Conservation (phyloP, 1,140 invertebrate genomes). For the Oncopeltus fasciatus region DNA sequence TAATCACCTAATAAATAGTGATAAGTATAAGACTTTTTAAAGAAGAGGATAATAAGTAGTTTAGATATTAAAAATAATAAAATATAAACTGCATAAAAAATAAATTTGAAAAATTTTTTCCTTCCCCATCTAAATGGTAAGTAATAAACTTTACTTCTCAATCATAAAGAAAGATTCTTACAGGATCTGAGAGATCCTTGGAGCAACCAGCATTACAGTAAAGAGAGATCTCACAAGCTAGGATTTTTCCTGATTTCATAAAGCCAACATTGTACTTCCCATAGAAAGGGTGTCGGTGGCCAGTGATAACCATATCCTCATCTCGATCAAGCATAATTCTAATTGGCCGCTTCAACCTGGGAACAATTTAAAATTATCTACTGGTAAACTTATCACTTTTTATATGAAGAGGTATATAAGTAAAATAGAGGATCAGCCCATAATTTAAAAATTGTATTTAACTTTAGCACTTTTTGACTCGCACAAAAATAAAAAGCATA, state of each 20-base stretch:
- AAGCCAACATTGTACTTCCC: conserved; percentile 78
- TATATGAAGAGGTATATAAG: not conserved
- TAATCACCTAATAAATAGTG: too few species aligned
- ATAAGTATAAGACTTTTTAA: too few species aligned
- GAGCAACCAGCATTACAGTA: conserved; percentile 76
- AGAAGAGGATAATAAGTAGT: too few species aligned
- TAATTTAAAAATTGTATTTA: not conserved
- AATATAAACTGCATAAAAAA: too few species aligned
- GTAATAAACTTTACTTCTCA: too few species aligned
- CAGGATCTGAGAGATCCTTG: conserved; percentile 63
- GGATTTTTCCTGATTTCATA: conserved; percentile 54
- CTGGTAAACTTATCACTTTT: not conserved
- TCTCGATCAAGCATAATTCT: conserved; percentile 81
- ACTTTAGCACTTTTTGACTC: too few species aligned
- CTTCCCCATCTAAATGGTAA: too few species aligned
- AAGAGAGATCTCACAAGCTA: conserved; percentile 52
- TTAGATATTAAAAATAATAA: too few species aligned
- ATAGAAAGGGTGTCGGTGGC: conserved; percentile 76
- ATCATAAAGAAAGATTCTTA: too few species aligned
- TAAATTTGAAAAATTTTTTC: too few species aligned
- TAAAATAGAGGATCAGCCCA: not conserved
- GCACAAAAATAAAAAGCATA: too few species aligned
- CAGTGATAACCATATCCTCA: conserved; percentile 83
- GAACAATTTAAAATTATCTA: conserved; percentile 17
- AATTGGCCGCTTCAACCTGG: conserved; percentile 57